These are phyloP conservation scores for Lonchura striata DNA, from an alignment of 2,113 vertebrate species.

Conservation along the genomic window DNA sequence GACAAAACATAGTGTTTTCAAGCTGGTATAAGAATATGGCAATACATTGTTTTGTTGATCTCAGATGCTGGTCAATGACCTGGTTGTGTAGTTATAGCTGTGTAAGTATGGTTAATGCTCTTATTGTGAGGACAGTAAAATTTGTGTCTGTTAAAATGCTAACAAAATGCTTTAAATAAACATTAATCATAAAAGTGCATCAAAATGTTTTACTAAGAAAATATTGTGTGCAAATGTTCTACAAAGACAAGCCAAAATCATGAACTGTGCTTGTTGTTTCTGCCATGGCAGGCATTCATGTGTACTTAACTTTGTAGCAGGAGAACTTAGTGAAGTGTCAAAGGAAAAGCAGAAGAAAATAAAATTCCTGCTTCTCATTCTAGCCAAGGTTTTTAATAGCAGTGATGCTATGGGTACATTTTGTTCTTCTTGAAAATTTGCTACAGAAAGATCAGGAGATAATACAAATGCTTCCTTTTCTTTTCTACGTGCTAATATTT, in stretches of 20 bases:
- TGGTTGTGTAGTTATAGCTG: background rate
- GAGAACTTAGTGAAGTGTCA: background rate
- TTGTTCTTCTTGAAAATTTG: background rate
- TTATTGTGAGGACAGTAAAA: background rate
- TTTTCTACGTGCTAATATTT: background rate
- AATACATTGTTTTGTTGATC: background rate
- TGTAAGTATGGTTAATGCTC: background rate
- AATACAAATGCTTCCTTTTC: background rate
- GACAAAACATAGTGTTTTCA: background rate
- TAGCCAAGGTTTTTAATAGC: background rate
- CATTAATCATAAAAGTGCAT: background rate
- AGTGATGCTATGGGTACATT: background rate
- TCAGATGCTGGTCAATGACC: background rate
- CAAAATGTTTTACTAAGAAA: background rate
- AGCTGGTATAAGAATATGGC: background rate
- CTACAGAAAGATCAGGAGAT: background rate
- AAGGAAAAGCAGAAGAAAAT: slow-evolving; percentile 3
- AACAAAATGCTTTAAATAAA: background rate
- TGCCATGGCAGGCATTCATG: background rate
- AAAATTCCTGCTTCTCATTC: background rate
- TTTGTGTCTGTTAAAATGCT: background rate
- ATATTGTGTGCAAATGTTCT: background rate
- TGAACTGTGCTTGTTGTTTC: background rate
- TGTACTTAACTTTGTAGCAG: background rate
- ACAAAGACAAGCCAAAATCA: background rate